A percentile compares a stretch with the other conserved stretches of the same genome.
These are phyloP conservation scores for Melolontha melolontha DNA, from an alignment of 2,888 invertebrate species.

Conservation along the genomic window DNA sequence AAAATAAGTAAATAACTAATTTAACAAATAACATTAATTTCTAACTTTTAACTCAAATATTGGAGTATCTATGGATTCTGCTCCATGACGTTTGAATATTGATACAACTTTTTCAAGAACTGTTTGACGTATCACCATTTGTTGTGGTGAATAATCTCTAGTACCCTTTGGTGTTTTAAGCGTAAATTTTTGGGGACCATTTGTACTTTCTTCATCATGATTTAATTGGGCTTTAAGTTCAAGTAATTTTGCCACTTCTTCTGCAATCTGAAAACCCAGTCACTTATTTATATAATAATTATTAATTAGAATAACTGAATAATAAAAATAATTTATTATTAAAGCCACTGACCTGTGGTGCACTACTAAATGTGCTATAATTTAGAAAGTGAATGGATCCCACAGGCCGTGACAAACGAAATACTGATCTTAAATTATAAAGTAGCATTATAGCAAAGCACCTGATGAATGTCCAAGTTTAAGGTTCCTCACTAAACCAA, in stretches of 20 bases:
- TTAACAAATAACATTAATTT: conserved; percentile 6
- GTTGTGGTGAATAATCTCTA: conserved; percentile 92
- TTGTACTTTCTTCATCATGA: conserved; percentile 70
- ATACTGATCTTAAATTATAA: conserved; percentile 54
- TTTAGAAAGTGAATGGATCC: conserved; percentile 49
- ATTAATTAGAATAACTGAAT: neutral
- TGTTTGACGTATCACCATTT: conserved; percentile 91
- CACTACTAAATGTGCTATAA: conserved; percentile 53
- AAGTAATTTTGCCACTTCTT: conserved; percentile 85
- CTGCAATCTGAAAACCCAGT: conserved; percentile 77
- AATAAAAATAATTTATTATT: neutral
- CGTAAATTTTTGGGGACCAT: conserved; percentile 79
- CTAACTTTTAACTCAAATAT: conserved; percentile 95
- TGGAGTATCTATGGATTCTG: conserved; percentile 98
- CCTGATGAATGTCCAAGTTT: conserved; percentile 28
- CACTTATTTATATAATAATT: conserved; percentile 36
- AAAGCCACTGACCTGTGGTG: conserved; percentile 63
- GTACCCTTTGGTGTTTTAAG: conserved; percentile 96
- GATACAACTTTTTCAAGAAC: conserved; percentile 88
- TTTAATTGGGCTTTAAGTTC: conserved; percentile 81
- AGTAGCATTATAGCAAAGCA: conserved; percentile 46
- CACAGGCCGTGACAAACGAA: conserved; percentile 61
- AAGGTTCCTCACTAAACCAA: conserved; percentile 25
- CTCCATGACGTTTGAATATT: conserved; percentile 97
- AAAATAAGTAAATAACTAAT: conserved; percentile 6